A percentile compares a stretch with the other conserved stretches of the same genome.
phyloP scores from a whole-genome alignment of 2,888 invertebrate species.

The Molanna angustata region DNA sequence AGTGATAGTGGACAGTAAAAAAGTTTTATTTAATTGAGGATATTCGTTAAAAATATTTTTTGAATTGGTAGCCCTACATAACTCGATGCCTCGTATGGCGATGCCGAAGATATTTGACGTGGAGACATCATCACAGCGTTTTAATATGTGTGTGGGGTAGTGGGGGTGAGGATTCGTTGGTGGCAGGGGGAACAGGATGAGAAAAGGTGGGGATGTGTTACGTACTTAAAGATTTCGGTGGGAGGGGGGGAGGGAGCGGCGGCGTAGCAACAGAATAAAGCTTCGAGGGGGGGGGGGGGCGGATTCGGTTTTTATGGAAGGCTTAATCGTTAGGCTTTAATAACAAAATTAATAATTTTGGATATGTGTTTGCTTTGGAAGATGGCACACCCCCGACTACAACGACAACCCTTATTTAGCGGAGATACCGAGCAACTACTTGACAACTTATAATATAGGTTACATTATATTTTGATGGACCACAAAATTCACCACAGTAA shows the following conservation, averaged over 20 bases:
- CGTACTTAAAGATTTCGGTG: neutral
- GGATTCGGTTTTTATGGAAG: conserved; percentile 8
- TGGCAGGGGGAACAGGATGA: neutral
- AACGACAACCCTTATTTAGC: too few relatives aligned
- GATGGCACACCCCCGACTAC: too few relatives aligned
- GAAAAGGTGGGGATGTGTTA: neutral
- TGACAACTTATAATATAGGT: too few relatives aligned
- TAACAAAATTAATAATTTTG: neutral
- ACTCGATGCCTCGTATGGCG: conserved; percentile 15
- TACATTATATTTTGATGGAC: too few relatives aligned
- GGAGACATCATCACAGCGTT: conserved; percentile 23
- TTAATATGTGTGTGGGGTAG: conserved; percentile 15
- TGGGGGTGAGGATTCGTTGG: neutral
- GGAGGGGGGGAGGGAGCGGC: neutral
- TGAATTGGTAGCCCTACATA: neutral
- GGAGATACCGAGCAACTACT: too few relatives aligned
- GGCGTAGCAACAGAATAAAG: neutral
- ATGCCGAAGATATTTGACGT: conserved; percentile 25
- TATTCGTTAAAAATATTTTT: neutral
- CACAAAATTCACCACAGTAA: too few relatives aligned
- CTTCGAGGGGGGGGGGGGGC: neutral
- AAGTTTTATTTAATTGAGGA: too few relatives aligned
- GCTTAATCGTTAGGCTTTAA: conserved; percentile 8
- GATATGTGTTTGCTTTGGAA: too few relatives aligned
- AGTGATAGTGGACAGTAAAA: too few relatives aligned